Percentiles rank a stretch among this genome's conserved stretches.
Conservation (phyloP, 2,888 invertebrate species). For the Atethmia centrago region DNA sequence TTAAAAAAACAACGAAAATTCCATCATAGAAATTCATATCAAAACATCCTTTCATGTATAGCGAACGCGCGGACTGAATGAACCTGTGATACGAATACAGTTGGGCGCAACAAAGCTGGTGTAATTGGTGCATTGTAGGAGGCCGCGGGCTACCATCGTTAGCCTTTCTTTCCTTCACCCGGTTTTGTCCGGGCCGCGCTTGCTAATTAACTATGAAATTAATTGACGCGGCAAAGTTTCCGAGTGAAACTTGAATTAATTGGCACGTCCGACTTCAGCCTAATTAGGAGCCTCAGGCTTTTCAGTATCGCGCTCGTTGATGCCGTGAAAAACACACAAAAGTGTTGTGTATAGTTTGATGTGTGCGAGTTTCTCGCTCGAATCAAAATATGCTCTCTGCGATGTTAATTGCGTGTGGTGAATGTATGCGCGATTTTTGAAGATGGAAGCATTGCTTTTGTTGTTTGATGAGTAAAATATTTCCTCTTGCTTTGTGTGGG, state of each 20-base stretch:
- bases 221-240: constrained; percentile 91
- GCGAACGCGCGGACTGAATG: constrained; percentile 69
- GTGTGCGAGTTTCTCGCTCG: constrained; percentile 60
- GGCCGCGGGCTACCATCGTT: constrained; percentile 86
- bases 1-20: constrained; percentile 42
- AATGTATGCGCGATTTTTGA: constrained; percentile 51
- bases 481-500: too few species aligned
- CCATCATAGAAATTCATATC: background rate
- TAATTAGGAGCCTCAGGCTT: constrained; percentile 90
- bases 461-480: too few species aligned
- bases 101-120: constrained; percentile 81
- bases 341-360: constrained; percentile 81
- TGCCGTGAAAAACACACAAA: constrained; percentile 89
- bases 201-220: constrained; percentile 91
- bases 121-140: constrained; percentile 89
- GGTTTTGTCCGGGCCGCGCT: constrained; percentile 85
- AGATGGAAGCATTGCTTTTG: constrained; percentile 11
- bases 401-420: constrained; percentile 73
- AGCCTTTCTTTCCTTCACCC: constrained; percentile 88
- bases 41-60: constrained; percentile 19
- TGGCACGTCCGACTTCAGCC: constrained; percentile 90
- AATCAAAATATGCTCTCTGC: constrained; percentile 68
- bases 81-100: constrained; percentile 76
- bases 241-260: constrained; percentile 91
- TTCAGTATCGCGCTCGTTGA: constrained; percentile 88